Evolutionary conservation across 2,113 vertebrate species (phyloP).

Genomic region (Daubentonia madagascariensis): DNA sequence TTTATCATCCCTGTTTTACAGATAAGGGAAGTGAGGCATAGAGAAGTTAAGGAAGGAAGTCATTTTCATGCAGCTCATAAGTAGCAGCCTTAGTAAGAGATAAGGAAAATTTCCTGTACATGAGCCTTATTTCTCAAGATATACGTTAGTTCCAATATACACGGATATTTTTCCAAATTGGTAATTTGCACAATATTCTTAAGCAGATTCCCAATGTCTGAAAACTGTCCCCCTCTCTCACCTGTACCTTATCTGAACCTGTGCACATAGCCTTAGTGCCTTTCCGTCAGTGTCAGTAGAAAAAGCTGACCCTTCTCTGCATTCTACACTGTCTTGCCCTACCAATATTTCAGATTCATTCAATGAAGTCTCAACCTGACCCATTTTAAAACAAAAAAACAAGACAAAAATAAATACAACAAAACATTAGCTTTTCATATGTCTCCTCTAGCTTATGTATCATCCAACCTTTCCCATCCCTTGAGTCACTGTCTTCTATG

Average conservation of each 20-base stretch:
- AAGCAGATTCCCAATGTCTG: neutral
- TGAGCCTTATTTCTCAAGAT: neutral
- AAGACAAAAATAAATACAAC: neutral
- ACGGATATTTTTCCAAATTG: neutral
- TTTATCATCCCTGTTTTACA: neutral
- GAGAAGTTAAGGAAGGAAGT: neutral
- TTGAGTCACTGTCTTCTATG: neutral
- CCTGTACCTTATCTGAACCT: neutral
- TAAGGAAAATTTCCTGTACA: neutral
- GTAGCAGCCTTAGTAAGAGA: neutral
- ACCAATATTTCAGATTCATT: neutral
- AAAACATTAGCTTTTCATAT: neutral
- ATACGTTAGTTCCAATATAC: neutral
- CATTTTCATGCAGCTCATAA: neutral
- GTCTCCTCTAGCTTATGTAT: neutral
- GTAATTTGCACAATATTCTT: neutral
- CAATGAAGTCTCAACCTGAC: neutral
- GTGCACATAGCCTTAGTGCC: neutral
- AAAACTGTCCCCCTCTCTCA: neutral
- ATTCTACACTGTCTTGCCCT: neutral
- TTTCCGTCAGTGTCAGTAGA: neutral
- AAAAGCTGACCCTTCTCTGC: no score
- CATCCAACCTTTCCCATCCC: neutral
- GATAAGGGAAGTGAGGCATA: neutral
- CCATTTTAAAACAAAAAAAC: neutral